Evolutionary conservation across 2,888 invertebrate species (phyloP), one percentile per base, ranked within the genome.

Genomic region (Cepaea hortensis): DNA sequence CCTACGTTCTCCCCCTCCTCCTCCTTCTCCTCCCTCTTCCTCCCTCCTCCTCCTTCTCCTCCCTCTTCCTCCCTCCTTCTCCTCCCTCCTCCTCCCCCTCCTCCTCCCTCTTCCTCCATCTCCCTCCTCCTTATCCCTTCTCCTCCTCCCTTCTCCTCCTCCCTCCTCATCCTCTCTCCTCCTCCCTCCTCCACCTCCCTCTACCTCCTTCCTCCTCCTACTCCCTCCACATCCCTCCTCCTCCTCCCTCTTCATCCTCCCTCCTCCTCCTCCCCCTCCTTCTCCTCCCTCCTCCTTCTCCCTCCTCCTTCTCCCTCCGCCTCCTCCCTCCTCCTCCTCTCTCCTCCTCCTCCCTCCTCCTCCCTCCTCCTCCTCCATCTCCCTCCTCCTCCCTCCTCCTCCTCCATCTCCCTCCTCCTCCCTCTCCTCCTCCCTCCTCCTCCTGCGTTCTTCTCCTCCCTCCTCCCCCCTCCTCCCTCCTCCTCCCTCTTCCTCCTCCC

Each of bases 231-330:
- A n/a, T n/a, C n/a, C n/a, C n/a, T 77, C 46, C 23, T 9, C 55
- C 20, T n/a, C 68, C 50, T 46, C 35, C 48, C 11, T n/a, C 55
- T 72, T 83, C 23, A 50, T 35, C 50, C 50, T 61, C 11, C 55
- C 11, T 50, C n/a, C 11, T 11, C 55, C 4, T 75, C 55, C 55
- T 23, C 55, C n/a, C 18, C 3, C n/a, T 50, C 4, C n/a, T 75
- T 35, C 55, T 11, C 35, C 48, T 61, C 35, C 15, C 55, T 73
- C 35, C 23, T 4, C 55, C n/a, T 61, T 18, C 35, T 23, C 55
- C 55, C 75, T 13, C 75, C 55, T 50, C 18, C 75, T 20, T 82
- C 46, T 82, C 70, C 72, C n/a, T n/a, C n/a, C n/a, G n/a, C n/a
- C n/a, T n/a, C n/a, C n/a, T n/a, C n/a, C n/a, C n/a, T n/a, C n/a